phyloP scores from a whole-genome alignment of 2,113 vertebrate genomes.

The Corydoras sp. region DNA sequence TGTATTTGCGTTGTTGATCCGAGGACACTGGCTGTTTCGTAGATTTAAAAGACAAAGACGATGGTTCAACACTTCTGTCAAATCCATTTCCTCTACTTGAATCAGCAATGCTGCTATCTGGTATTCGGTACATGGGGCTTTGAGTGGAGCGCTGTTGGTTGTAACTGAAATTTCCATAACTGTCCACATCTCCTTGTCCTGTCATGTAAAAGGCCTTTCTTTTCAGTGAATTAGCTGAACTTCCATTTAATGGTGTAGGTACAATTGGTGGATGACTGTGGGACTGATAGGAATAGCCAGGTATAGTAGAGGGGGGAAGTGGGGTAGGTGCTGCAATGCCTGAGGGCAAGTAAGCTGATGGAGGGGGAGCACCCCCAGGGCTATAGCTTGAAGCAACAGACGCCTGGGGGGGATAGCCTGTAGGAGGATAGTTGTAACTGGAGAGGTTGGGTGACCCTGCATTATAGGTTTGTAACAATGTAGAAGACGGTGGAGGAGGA shows the following conservation, averaged over 20 bases:
- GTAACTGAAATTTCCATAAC: conserved; percentile 94
- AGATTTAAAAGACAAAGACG: conserved; percentile 93
- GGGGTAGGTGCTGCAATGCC: conserved; percentile 94
- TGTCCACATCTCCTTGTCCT: conserved; percentile 94
- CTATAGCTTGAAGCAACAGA: conserved; percentile 88
- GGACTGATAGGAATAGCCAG: conserved; percentile 92
- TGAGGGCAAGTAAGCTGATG: conserved; percentile 92
- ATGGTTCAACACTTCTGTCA: conserved; percentile 87
- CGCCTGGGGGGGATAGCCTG: conserved; percentile 90
- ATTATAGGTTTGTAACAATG: conserved; percentile 91
- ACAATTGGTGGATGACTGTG: conserved; percentile 88
- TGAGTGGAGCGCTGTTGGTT: conserved; percentile 96
- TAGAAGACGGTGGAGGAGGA: conserved; percentile 76
- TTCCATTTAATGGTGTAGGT: conserved; percentile 87
- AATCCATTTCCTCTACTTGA: conserved; percentile 89
- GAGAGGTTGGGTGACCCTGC: conserved; percentile 86
- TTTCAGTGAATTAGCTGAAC: conserved; percentile 92
- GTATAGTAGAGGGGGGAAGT: conserved; percentile 85
- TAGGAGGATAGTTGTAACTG: conserved; percentile 88
- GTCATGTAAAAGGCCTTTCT: conserved; percentile 99
- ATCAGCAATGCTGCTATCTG: conserved; percentile 89
- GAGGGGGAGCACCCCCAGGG: conserved; percentile 84
- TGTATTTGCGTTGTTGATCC: conserved; percentile 94
- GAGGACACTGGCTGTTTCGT: conserved; percentile 90
- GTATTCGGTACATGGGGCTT: conserved; percentile 95